Percentiles rank a stretch among this genome's conserved stretches.
These are phyloP conservation scores for Pteromalus puparum DNA, from an alignment of 1,140 invertebrate genomes.

Conservation along the genomic window DNA sequence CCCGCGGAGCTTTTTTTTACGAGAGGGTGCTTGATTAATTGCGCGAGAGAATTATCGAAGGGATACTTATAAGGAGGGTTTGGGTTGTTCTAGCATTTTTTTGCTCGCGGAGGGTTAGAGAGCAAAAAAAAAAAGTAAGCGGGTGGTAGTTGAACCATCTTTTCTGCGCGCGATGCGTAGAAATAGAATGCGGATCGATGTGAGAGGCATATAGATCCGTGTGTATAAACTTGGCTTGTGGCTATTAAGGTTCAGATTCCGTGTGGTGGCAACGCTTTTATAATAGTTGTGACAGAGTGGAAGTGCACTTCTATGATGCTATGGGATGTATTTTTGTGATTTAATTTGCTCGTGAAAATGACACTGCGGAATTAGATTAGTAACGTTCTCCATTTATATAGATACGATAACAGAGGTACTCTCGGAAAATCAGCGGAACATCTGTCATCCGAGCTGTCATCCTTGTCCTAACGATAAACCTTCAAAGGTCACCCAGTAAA, in stretches of 20 bases:
- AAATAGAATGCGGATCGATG: constrained; percentile 1
- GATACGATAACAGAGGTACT: no score
- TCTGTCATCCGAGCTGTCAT: background rate
- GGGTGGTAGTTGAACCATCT: background rate
- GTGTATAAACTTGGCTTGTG: background rate
- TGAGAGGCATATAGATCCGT: background rate
- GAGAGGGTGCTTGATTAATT: background rate
- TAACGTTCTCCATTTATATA: no score
- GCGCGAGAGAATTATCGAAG: background rate
- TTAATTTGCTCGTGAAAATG: no score
- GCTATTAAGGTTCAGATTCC: background rate
- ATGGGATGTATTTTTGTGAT: no score
- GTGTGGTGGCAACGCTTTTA: no score
- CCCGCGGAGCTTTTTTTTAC: background rate
- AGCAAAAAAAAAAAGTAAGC: background rate
- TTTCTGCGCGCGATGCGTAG: background rate
- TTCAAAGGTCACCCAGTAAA: background rate
- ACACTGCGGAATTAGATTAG: no score
- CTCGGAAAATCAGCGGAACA: background rate
- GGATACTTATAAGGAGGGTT: no score
- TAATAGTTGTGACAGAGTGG: no score
- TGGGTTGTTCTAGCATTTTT: background rate
- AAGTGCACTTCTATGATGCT: no score
- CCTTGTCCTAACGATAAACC: background rate
- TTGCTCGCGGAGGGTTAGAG: background rate